Evolutionary conservation across 2,113 vertebrate species (phyloP).

Genomic region (Phylloscopus trochiloides): DNA sequence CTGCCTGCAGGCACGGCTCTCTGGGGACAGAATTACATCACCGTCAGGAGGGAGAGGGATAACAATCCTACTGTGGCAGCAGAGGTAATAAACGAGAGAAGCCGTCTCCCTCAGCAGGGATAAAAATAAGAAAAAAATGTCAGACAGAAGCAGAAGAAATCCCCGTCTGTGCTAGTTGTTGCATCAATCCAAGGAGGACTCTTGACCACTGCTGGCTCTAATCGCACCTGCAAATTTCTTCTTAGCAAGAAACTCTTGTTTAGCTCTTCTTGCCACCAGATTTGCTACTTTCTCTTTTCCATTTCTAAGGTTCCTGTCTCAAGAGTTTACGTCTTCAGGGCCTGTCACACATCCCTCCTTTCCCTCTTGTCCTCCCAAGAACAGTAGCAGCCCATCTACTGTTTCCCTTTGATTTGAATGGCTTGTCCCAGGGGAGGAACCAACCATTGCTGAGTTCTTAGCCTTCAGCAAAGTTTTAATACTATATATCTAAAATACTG

Average conservation of each 20-base stretch:
- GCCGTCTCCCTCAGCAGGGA: background rate
- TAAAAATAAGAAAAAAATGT: background rate
- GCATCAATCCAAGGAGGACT: background rate
- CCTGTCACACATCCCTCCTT: background rate
- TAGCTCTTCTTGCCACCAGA: background rate
- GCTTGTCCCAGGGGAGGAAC: background rate
- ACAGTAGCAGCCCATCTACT: accelerated
- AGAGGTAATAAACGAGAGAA: background rate
- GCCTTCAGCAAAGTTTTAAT: background rate
- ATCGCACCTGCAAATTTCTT: background rate
- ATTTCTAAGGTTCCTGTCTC: background rate
- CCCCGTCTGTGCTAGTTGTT: background rate
- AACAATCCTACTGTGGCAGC: background rate
- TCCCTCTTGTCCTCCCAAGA: background rate
- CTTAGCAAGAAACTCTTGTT: background rate
- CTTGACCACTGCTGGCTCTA: background rate
- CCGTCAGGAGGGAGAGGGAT: background rate
- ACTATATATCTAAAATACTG: background rate
- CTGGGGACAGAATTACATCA: background rate
- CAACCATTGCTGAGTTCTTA: background rate
- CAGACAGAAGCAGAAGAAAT: background rate
- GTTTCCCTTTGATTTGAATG: background rate
- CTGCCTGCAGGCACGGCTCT: background rate
- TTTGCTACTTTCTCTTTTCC: background rate
- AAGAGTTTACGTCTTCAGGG: background rate